Evolutionary conservation across 1,140 invertebrate genomes (phyloP), one percentile per base, ranked within the genome.

Genomic region (Mactra quadrangularis): DNA sequence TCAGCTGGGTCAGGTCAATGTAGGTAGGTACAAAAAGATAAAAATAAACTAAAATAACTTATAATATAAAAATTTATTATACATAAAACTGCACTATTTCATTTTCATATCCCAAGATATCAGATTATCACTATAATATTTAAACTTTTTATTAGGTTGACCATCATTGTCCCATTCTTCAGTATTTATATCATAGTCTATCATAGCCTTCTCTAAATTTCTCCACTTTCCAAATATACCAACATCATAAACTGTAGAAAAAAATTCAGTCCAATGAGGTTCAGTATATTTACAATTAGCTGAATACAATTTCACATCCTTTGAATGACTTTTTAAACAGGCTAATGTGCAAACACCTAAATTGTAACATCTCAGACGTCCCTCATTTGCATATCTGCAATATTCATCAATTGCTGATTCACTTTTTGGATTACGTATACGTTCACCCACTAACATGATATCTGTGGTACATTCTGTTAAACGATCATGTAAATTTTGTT

Each of bases 141-240:
- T 68, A 29, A 70, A 79, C 1, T 79, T 47, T 31, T 59, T 77
- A 29, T 78, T 82, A 19, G 82, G 86, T 52, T 45, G 60, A 52
- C 87, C 88, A 53, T 84, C 53, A 33, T 84, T 83, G 35, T 84
- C 68, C 93, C 93, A 95, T 90, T 94, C 94, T 66, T 87, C 83
- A 53, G 90, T 93, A 92, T 97, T 97, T 13, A 97, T 92, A 94
- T 97, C 96, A 94, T 95, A 97, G 92, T 97, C 95, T 60, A 92
- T 93, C 94, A 96, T 96, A 90, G 95, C 95, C 85, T 94, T 94
- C 57, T 94, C 94, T 31, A 96, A 92, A 72, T 95, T 93, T 95
- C 95, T 96, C 95, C 96, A 97, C 75, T 94, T 94, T 75, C 96
- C 95, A 89, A 96, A 94, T 86, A 97, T 94, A 7, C 97, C 97